phyloP scores from a whole-genome alignment of 2,113 vertebrate genomes.

The Cinclus cinclus region DNA sequence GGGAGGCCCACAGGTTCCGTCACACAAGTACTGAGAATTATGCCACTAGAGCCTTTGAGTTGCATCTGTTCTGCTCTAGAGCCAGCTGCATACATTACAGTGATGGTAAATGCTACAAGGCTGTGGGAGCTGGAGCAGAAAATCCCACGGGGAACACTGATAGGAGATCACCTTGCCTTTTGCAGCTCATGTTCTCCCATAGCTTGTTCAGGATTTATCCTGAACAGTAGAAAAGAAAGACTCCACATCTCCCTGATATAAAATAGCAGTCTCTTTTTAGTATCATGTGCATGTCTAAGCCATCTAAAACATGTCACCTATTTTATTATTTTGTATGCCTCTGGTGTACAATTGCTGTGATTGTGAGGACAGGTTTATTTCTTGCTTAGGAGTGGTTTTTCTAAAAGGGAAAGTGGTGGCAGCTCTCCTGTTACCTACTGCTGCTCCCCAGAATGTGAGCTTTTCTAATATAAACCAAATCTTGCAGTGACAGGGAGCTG shows the following conservation, averaged over 20 bases:
- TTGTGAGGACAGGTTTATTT: not conserved
- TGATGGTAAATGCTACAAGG: not conserved
- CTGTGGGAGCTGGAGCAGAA: not conserved
- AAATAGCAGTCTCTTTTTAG: not conserved
- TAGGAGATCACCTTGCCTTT: not conserved
- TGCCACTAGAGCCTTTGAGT: not conserved
- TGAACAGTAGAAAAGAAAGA: not conserved
- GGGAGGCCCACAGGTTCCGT: not conserved
- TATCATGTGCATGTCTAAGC: not conserved
- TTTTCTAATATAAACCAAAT: slow-evolving; percentile 5
- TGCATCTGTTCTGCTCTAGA: not conserved
- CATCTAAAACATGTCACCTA: not conserved
- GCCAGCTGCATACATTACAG: not conserved
- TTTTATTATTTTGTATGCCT: not conserved
- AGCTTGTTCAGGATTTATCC: not conserved
- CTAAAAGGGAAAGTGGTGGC: not conserved
- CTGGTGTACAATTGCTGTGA: not conserved
- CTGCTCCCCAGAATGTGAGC: not conserved
- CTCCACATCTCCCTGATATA: not conserved
- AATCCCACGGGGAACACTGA: not conserved
- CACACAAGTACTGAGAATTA: not conserved
- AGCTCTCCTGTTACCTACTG: not conserved
- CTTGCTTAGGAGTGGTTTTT: not conserved
- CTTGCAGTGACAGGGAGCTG: not conserved
- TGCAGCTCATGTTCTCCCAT: not conserved